Conservation (phyloP, 2,113 vertebrate species). For the Platichthys stellatus region DNA sequence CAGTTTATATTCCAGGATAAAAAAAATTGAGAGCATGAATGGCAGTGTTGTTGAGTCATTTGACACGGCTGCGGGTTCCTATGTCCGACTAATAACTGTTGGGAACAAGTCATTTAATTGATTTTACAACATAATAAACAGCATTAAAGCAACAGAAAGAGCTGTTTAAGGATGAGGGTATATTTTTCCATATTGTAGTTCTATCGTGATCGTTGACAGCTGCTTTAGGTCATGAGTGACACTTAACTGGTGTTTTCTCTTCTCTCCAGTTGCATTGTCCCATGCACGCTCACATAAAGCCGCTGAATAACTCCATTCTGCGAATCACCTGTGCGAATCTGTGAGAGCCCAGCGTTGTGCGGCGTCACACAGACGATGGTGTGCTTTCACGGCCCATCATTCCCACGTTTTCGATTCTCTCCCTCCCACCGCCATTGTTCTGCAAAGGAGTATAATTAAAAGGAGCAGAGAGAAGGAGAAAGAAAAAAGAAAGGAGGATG, state of each 20-base stretch:
- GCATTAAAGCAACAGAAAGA: neutral
- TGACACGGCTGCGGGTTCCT: neutral
- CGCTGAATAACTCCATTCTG: conserved; percentile 3
- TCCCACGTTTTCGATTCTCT: conserved; percentile 67
- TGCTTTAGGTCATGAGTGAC: neutral
- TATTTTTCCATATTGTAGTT: neutral
- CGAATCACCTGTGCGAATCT: conserved; percentile 28
- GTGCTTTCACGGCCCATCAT: conserved; percentile 47
- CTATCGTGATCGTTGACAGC: conserved; percentile 11
- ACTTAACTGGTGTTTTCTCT: neutral
- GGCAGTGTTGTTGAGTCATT: neutral
- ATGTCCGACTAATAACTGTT: neutral
- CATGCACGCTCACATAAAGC: neutral
- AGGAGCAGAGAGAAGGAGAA: conserved; percentile 58
- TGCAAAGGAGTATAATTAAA: conserved; percentile 66
- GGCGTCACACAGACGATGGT: conserved; percentile 38
- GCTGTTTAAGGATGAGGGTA: neutral
- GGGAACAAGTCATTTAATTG: neutral
- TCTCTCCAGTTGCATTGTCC: neutral
- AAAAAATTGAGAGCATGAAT: neutral
- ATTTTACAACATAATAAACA: neutral
- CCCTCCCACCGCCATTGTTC: conserved; percentile 61
- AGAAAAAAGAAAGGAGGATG: conserved; percentile 31
- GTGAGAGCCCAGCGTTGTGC: conserved; percentile 29
- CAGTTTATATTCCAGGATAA: too few relatives aligned